A percentile compares a stretch with the other conserved stretches of the same genome.
phyloP scores from a whole-genome alignment of 2,888 invertebrate species.

The Ectropis crepuscularia region DNA sequence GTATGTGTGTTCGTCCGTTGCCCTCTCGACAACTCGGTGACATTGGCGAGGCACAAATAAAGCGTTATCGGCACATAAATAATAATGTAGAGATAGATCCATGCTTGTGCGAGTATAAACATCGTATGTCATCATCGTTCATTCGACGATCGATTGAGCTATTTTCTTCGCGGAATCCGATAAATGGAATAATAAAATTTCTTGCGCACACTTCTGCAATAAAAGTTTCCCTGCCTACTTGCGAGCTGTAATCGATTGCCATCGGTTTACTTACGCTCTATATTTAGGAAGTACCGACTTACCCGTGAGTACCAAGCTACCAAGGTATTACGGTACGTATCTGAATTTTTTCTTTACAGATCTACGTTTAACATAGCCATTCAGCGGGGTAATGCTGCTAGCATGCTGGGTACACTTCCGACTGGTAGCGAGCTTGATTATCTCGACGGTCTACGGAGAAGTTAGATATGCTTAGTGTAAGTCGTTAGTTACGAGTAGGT shows the following conservation, averaged over 20 bases:
- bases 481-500: no score
- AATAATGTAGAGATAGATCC: conserved; percentile 61
- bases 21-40: conserved; percentile 81
- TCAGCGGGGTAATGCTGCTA: no score
- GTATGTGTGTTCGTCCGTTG: conserved; percentile 75
- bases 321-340: not conserved
- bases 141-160: conserved; percentile 34
- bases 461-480: no score
- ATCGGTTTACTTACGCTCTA: conserved; percentile 13
- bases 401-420: no score
- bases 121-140: conserved; percentile 47
- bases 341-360: no score
- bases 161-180: conserved; percentile 32
- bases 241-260: conserved; percentile 27
- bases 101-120: conserved; percentile 50
- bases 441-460: no score
- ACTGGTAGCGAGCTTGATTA: no score
- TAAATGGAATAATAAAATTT: conserved; percentile 37
- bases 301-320: not conserved
- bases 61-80: conserved; percentile 76
- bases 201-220: conserved; percentile 19
- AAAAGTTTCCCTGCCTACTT: conserved; percentile 30
- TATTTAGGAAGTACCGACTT: conserved; percentile 8
- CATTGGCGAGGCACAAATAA: conserved; percentile 81
- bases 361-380: no score